Evolutionary conservation across 2,797 vertebrate species (phyloP).

Genomic region (Alcedo quadribrachys): DNA sequence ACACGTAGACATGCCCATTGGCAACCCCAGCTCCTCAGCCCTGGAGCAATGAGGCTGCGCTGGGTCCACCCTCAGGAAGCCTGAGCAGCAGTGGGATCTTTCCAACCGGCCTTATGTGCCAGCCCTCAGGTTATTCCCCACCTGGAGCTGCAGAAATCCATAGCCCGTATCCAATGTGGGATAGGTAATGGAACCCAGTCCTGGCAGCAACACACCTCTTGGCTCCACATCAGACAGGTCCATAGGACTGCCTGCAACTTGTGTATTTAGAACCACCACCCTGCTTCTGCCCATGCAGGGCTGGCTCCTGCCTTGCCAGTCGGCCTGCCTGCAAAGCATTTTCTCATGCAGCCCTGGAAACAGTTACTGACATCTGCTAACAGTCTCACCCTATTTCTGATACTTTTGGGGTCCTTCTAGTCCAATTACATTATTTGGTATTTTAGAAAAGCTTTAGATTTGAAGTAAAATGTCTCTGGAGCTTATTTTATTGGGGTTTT

Average conservation of each 20-base stretch:
- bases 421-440: neutral
- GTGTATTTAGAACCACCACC: neutral
- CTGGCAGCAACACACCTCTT: neutral
- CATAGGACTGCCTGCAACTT: neutral
- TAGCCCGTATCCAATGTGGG: neutral
- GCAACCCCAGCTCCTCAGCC: neutral
- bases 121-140: neutral
- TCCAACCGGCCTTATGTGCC: neutral
- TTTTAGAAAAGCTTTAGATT: neutral
- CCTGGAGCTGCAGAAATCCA: neutral
- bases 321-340: rapidly evolving
- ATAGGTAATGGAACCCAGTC: neutral
- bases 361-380: neutral
- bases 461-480: neutral
- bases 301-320: neutral
- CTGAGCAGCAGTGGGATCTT: neutral
- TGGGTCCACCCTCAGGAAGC: neutral
- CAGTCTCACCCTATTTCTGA: neutral
- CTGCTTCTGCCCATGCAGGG: neutral
- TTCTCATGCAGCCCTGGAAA: neutral
- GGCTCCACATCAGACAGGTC: neutral
- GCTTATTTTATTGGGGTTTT: neutral
- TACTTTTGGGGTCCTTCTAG: neutral
- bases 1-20: rapidly evolving
- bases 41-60: neutral